Conservation (phyloP, 2,113 vertebrate species). For the Ariopsis seemanni region DNA sequence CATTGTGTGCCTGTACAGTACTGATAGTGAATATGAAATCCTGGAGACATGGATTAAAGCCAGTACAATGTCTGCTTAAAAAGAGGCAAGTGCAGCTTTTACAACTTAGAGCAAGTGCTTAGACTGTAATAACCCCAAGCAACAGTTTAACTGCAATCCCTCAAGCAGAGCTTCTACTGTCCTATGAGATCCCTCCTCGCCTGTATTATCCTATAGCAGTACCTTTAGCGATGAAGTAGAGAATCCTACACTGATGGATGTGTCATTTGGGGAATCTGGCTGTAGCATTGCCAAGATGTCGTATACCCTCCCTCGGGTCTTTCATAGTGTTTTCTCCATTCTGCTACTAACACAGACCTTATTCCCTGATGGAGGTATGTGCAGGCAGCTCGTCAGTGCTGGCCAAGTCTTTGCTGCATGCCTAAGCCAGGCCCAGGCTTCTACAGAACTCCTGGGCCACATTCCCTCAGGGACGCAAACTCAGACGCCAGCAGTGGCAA, state of each 20-base stretch:
- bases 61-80: not conserved
- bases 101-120: not conserved
- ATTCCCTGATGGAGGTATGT: conserved; percentile 34
- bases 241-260: not conserved
- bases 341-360: conserved; percentile 16
- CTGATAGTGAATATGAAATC: not conserved
- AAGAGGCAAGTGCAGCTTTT: not conserved
- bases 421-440: conserved; percentile 34
- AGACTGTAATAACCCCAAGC: not conserved
- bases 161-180: not conserved
- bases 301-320: not conserved
- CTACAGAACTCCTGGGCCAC: conserved; percentile 28
- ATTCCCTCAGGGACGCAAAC: conserved; percentile 26
- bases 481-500: conserved; percentile 33
- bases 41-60: not conserved
- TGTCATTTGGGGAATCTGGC: conserved; percentile 24
- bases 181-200: not conserved
- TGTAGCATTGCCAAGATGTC: conserved; percentile 3
- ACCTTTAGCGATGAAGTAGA: conserved; percentile 2
- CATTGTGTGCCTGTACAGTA: not conserved
- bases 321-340: conserved; percentile 23
- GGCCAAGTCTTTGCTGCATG: conserved; percentile 2
- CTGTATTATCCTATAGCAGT: not conserved
- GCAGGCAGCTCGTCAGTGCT: not conserved
- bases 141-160: not conserved